phyloP scores from a whole-genome alignment of 2,113 vertebrate species.

The Lepus americanus region DNA sequence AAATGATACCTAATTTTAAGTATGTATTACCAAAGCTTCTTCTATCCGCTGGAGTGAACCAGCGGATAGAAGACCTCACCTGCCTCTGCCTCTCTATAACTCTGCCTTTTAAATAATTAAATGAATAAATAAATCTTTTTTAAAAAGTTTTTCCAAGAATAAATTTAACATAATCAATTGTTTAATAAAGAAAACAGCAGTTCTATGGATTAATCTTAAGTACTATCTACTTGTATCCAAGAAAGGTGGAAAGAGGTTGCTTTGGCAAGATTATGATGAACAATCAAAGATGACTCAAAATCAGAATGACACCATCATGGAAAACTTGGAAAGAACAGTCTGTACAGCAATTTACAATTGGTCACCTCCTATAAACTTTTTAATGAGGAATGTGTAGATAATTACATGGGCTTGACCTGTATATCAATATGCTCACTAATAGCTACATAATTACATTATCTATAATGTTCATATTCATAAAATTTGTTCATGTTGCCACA shows the following conservation, averaged over 20 bases:
- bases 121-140: too few relatives aligned
- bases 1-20: slow-evolving; percentile 52
- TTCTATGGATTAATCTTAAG: background rate
- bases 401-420: slow-evolving; percentile 80
- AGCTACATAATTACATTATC: slow-evolving; percentile 81
- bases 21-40: slow-evolving; percentile 44
- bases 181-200: background rate
- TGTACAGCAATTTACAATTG: slow-evolving; percentile 74
- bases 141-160: background rate
- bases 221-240: background rate
- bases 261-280: background rate
- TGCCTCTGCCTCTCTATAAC: too few relatives aligned
- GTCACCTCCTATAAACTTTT: slow-evolving; percentile 60
- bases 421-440: slow-evolving; percentile 81
- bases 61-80: too few relatives aligned
- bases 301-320: background rate
- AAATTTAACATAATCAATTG: background rate
- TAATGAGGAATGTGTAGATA: slow-evolving; percentile 67
- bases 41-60: too few relatives aligned
- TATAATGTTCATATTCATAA: slow-evolving; percentile 81
- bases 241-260: background rate
- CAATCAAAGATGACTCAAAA: slow-evolving; percentile 42
- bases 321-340: slow-evolving; percentile 35
- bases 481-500: slow-evolving; percentile 57
- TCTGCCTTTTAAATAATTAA: too few relatives aligned